Conservation (phyloP, 1,140 invertebrate species). For the Polypedilum pembai region DNA sequence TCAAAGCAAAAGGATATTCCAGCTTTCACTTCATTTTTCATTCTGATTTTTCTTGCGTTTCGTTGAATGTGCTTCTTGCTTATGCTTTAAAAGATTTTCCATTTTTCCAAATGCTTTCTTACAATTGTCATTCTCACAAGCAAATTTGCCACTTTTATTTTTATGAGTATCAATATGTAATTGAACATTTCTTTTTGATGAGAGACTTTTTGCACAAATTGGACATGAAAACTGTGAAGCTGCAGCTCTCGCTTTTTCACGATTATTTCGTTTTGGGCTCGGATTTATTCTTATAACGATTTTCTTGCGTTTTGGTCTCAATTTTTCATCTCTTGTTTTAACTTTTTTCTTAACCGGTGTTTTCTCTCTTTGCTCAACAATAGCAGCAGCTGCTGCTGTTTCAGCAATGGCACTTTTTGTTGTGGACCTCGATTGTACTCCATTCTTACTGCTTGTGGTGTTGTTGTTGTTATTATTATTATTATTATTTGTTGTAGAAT, state of each 20-base stretch:
- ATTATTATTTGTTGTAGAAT: neutral
- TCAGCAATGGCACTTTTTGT: neutral
- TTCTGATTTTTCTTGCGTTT: conserved; percentile 22
- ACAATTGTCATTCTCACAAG: neutral
- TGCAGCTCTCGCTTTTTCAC: conserved; percentile 1
- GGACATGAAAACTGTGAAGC: neutral
- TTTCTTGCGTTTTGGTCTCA: neutral
- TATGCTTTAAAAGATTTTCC: neutral
- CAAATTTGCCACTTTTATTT: neutral
- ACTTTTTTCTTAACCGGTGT: neutral
- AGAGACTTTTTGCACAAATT: neutral
- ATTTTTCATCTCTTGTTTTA: conserved; percentile 20
- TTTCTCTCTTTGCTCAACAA: no score
- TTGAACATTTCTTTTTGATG: conserved; percentile 11
- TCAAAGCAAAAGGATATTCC: neutral
- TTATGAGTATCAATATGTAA: neutral
- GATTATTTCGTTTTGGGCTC: neutral
- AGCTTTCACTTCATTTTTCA: conserved; percentile 19
- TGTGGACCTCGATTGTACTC: neutral
- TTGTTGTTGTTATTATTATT: neutral
- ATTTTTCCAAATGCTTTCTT: neutral
- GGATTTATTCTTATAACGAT: conserved; percentile 21
- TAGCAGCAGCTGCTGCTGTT: neutral
- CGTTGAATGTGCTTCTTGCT: neutral
- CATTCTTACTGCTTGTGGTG: neutral